These are phyloP conservation scores for Coleophora deauratella DNA, from an alignment of 2,888 invertebrate genomes.

Conservation along the genomic window DNA sequence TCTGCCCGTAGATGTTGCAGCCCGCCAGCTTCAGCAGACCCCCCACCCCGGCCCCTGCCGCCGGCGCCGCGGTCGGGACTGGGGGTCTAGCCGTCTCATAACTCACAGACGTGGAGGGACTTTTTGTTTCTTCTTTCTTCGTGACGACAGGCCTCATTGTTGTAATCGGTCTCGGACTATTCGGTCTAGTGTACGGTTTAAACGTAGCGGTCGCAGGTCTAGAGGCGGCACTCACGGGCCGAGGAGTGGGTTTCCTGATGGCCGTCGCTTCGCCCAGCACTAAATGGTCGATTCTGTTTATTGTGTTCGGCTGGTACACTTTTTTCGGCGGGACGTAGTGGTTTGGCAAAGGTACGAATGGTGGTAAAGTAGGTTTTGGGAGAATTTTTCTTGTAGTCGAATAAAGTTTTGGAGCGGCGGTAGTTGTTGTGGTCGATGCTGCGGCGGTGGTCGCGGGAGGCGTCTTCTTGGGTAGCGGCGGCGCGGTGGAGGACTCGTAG, in stretches of 20 bases:
- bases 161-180: constrained; percentile 20
- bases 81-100: constrained; percentile 15
- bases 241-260: constrained; percentile 40
- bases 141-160: constrained; percentile 15
- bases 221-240: constrained; percentile 25
- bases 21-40: constrained; percentile 85
- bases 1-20: constrained; percentile 91
- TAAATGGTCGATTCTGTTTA: constrained; percentile 59
- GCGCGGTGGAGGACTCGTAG: constrained; percentile 50
- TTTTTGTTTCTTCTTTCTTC: constrained; percentile 22
- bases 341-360: constrained; percentile 43
- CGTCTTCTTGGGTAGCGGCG: constrained; percentile 19
- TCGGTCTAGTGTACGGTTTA: constrained; percentile 14
- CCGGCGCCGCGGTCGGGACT: background rate
- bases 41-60: constrained; percentile 28
- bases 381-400: constrained; percentile 20
- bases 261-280: constrained; percentile 60
- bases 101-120: constrained; percentile 21
- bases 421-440: constrained; percentile 10
- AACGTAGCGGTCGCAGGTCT: constrained; percentile 18
- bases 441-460: background rate
- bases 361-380: constrained; percentile 23
- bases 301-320: constrained; percentile 29
- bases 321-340: constrained; percentile 37
- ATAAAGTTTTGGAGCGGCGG: constrained; percentile 14